Base-by-base conservation (phyloP, 2,797 vertebrate genomes). In the Spondyliosoma cantharus region DNA sequence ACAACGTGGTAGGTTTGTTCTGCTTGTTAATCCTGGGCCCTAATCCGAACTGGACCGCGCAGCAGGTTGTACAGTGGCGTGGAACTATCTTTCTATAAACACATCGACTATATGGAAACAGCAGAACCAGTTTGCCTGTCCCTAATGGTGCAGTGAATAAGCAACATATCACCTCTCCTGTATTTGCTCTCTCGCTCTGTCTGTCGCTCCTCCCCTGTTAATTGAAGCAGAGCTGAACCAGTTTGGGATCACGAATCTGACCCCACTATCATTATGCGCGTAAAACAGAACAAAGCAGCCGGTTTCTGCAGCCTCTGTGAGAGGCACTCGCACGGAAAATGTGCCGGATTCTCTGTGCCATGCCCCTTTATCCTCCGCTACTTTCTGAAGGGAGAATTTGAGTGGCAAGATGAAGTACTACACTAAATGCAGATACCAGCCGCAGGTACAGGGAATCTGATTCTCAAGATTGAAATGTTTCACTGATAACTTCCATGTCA, bases 51-150 rank as follows among this genome's bases (percentile, higher is more conserved):
- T 63, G 22, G 24, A 59, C 8, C 15, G 25, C 52, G 27, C 52
- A 46, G 8, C 27, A 22, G 61, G 11, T 59, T 45, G 8, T 29
- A 13, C 49, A 29, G 45, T 15, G 48, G 25, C 61, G 32, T 15
- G 61, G 49, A 46, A 29, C 54, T 22, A 37, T 20, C 13, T 17
- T 32, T 7, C 43, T 56, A 52, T 22, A 68, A 50, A 73, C 19
- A 61, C 50, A 37, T 24, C 3, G 3, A 4, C 62, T 12, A 17
- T 29, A 25, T 20, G 20, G 56, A 45, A 73, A 76, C 73, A 49
- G 78, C 6, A 32, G 25, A 93, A 91, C 90, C 84, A 78, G 90
- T 91, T 88, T 80, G 61, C 79, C 74, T 57, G 62, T 53, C 17
- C 11, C 37, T 45, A 50, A 22, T 62, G 64, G 61, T 66, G 71